These are phyloP conservation scores for Mustelus asterias DNA, from an alignment of 2,113 vertebrate species.

Conservation along the genomic window DNA sequence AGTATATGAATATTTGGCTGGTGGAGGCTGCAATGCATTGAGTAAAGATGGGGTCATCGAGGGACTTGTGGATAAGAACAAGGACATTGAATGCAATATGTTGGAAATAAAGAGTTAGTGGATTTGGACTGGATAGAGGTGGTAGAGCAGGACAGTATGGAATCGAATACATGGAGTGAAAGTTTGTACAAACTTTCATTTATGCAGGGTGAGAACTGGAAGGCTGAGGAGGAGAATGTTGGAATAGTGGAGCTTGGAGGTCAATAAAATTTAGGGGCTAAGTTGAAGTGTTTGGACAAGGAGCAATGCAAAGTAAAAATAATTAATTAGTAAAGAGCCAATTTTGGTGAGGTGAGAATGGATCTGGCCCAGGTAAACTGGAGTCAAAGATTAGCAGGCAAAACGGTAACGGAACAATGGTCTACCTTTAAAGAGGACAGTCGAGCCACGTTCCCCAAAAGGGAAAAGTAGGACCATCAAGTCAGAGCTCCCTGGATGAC, in stretches of 20 bases:
- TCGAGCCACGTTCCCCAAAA: not conserved
- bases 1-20: not conserved
- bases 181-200: not conserved
- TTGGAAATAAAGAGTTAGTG: not conserved
- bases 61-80: not conserved
- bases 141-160: not conserved
- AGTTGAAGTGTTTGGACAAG: not conserved
- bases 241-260: not conserved
- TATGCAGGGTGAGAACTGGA: not conserved
- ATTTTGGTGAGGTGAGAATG: not conserved
- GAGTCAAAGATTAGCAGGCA: not conserved
- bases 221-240: not conserved
- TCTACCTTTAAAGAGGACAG: not conserved
- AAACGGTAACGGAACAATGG: not conserved
- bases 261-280: not conserved
- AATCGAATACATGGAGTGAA: not conserved
- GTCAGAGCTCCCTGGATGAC: not conserved
- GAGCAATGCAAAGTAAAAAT: too few species aligned
- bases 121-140: not conserved
- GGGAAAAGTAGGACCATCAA: not conserved
- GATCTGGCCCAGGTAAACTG: not conserved
- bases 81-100: not conserved
- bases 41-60: not conserved
- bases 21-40: not conserved
- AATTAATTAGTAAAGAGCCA: too few species aligned